Conservation (phyloP, 2,888 invertebrate genomes). For the Drosophila putrida region DNA sequence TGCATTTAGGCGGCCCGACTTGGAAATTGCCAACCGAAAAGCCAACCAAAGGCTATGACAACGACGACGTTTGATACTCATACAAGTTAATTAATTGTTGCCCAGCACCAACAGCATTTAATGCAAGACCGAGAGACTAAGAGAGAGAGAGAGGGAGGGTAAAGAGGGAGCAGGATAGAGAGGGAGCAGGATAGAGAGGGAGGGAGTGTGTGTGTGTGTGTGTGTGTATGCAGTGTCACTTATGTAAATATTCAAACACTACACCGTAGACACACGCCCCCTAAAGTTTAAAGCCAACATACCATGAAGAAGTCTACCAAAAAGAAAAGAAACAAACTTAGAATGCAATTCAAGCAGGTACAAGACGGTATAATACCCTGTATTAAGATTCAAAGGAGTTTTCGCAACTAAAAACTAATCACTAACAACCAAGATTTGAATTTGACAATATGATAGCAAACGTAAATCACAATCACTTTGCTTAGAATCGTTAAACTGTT, state of each 20-base stretch:
- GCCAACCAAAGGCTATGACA: slow-evolving; percentile 58
- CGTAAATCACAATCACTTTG: too few relatives aligned
- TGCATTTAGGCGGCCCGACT: slow-evolving; percentile 62
- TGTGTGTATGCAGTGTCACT: slow-evolving; percentile 52
- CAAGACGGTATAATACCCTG: slow-evolving; percentile 29
- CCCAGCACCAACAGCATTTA: slow-evolving; percentile 44
- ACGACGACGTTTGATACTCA: slow-evolving; percentile 70
- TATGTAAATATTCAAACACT: slow-evolving; percentile 72
- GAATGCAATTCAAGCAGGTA: slow-evolving; percentile 10
- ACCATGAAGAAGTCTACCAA: slow-evolving; percentile 35
- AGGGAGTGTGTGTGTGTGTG: background rate
- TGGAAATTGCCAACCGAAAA: slow-evolving; percentile 54
- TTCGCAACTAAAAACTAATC: too few relatives aligned
- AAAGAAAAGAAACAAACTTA: slow-evolving; percentile 29
- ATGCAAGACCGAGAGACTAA: slow-evolving; percentile 1
- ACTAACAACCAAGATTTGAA: too few relatives aligned
- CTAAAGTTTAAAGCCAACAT: slow-evolving; percentile 75
- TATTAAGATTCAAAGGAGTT: background rate
- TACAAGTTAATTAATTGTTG: slow-evolving; percentile 83
- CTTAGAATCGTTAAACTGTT: too few relatives aligned
- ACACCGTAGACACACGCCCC: slow-evolving; percentile 50
- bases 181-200: background rate
- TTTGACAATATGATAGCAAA: too few relatives aligned
- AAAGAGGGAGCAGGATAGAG: background rate
- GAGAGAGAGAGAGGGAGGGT: background rate